These are phyloP conservation scores for Cantharis rustica DNA, from an alignment of 2,888 invertebrate genomes.

Conservation along the genomic window DNA sequence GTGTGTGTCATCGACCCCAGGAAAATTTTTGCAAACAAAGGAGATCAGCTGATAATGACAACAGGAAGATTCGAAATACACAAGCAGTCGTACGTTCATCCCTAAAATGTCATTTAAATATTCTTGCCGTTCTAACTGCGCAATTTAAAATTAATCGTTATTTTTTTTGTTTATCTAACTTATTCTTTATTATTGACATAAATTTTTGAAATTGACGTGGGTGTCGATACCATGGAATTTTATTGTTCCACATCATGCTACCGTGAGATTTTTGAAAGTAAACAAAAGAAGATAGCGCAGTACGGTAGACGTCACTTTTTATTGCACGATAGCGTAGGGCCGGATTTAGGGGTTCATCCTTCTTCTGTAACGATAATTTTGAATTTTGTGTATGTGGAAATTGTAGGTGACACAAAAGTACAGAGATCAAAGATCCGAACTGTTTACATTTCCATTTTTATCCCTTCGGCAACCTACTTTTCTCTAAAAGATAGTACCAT, in stretches of 20 bases:
- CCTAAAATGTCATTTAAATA: slow-evolving; percentile 12
- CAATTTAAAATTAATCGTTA: background rate
- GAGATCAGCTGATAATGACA: slow-evolving; percentile 77
- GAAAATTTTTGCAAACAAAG: slow-evolving; percentile 62
- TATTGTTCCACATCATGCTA: background rate
- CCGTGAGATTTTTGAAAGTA: background rate
- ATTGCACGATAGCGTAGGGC: background rate
- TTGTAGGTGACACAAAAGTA: background rate
- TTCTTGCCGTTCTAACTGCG: slow-evolving; percentile 6
- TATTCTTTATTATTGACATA: background rate
- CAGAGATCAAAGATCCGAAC: too few relatives aligned
- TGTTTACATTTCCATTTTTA: background rate
- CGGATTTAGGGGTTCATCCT: background rate
- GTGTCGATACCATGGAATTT: background rate
- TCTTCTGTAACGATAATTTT: too few relatives aligned
- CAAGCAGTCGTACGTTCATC: slow-evolving; percentile 19
- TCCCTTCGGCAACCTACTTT: background rate
- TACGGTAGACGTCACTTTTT: background rate
- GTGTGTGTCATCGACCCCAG: slow-evolving; percentile 56
- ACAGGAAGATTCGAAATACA: slow-evolving; percentile 34
- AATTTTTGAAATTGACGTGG: background rate
- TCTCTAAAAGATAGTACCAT: background rate
- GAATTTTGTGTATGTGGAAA: too few relatives aligned
- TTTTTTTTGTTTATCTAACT: background rate
- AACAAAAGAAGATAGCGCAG: background rate